Evolutionary conservation across 2,888 invertebrate species (phyloP), one percentile per base, ranked within the genome.

Genomic region (Mylabris sibirica): DNA sequence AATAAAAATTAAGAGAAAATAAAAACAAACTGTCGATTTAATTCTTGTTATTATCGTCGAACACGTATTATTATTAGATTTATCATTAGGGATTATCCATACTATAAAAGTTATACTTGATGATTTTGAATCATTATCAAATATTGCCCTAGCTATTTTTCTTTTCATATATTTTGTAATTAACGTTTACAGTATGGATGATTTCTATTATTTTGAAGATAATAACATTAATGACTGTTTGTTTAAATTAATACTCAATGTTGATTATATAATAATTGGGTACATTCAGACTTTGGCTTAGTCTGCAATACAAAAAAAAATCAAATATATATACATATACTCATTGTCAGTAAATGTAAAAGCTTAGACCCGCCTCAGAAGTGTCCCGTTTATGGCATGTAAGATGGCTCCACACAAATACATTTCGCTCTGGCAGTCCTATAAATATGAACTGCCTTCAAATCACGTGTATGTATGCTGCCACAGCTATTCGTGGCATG

Each of bases 371-470:
- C 79, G 82, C 79, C 80, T 82, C 79, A 68, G 79, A 78, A 81
- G 78, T 79, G 79, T 80, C 79, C 78, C 80, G 75, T 81, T 83
- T 83, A 83, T 81, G 82, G 84, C 84, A 84, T 84, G 81, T 80
- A 79, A 76, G 81, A 80, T 82, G 82, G 81, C 82, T 83, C 82
- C 79, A 84, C 84, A 84, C 83, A 82, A 81, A 83, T 83, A 84
- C 83, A 83, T 83, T 82, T 82, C 79, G 81, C 83, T 84, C 82
- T 81, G 82, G 82, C 83, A 82, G 81, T 81, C 76, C 75, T 77
- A 77, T 79, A 77, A 77, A 75, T 78, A 74, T 76, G 77, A 78
- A 82, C 80, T 82, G 80, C 80, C 82, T 80, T 75, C 76, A 76
- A 74, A 78, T 81, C 79, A 82, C 81, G 76, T 82, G 82, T 82